These are phyloP conservation scores for Pteropus alecto DNA, from an alignment of 2,113 vertebrate species.

Conservation along the genomic window DNA sequence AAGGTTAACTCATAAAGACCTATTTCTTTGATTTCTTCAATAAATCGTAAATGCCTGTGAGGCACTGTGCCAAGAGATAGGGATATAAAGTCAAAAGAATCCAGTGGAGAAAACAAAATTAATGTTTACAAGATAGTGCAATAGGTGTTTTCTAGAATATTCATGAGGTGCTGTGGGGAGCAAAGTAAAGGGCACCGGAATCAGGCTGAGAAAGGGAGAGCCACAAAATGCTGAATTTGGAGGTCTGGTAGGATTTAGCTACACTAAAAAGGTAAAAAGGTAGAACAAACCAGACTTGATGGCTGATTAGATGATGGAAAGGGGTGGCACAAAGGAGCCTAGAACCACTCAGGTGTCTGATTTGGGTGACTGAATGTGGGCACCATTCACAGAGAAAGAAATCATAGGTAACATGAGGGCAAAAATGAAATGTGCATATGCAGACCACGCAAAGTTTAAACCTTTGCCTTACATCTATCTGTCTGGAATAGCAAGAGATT, in stretches of 20 bases:
- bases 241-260: not conserved
- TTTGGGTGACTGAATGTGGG: too few relatives aligned
- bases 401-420: fast-evolving
- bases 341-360: not conserved
- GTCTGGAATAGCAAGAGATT: not conserved
- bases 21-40: not conserved
- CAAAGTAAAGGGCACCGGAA: not conserved
- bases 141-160: not conserved
- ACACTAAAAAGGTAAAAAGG: not conserved
- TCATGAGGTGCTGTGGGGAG: not conserved
- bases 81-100: not conserved
- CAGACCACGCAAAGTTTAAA: not conserved
- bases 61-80: not conserved
- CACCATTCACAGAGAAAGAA: not conserved
- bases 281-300: not conserved
- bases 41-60: not conserved
- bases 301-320: not conserved
- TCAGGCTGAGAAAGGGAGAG: not conserved
- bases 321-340: not conserved
- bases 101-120: not conserved
- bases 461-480: not conserved
- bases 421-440: not conserved
- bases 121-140: not conserved
- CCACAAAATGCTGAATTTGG: not conserved
- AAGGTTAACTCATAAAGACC: not conserved